A percentile compares a stretch with the other conserved stretches of the same genome.
Conservation (phyloP, 2,888 invertebrate genomes). For the Agonopterix subpropinquella region DNA sequence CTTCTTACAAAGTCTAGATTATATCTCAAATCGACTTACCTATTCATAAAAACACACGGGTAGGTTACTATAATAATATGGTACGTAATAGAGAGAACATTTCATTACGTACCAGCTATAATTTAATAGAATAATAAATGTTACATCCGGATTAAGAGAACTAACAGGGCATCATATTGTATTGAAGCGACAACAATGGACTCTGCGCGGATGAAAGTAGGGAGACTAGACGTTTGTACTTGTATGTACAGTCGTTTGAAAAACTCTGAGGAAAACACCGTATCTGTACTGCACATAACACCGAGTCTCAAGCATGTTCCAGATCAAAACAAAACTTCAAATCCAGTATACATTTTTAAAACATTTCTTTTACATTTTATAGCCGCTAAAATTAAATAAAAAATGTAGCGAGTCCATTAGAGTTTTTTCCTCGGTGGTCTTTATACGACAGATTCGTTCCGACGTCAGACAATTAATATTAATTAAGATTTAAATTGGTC, state of each 20-base stretch:
- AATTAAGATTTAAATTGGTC: constrained; percentile 76
- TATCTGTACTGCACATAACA: too few species aligned
- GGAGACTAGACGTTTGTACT: not conserved
- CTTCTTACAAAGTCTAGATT: not conserved
- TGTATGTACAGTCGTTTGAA: too few species aligned
- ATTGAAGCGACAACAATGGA: constrained; percentile 57
- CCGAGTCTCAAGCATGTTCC: too few species aligned
- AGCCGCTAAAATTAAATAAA: constrained; percentile 21
- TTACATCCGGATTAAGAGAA: constrained; percentile 69
- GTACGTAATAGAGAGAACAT: constrained; percentile 1
- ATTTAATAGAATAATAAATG: constrained; percentile 69
- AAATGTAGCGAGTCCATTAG: constrained; percentile 34
- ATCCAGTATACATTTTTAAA: too few species aligned
- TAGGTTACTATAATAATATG: not conserved
- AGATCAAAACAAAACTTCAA: too few species aligned
- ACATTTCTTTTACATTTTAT: not conserved
- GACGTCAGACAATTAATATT: constrained; percentile 73
- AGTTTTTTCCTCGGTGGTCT: constrained; percentile 48
- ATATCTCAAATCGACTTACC: not conserved
- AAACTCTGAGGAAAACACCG: too few species aligned
- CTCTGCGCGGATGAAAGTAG: constrained; percentile 45
- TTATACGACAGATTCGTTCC: constrained; percentile 71
- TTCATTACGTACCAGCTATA: constrained; percentile 32
- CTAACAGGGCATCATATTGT: constrained; percentile 59
- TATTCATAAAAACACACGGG: not conserved